Conservation (phyloP, 2,888 invertebrate genomes). For the Agriopis aurantiaria region DNA sequence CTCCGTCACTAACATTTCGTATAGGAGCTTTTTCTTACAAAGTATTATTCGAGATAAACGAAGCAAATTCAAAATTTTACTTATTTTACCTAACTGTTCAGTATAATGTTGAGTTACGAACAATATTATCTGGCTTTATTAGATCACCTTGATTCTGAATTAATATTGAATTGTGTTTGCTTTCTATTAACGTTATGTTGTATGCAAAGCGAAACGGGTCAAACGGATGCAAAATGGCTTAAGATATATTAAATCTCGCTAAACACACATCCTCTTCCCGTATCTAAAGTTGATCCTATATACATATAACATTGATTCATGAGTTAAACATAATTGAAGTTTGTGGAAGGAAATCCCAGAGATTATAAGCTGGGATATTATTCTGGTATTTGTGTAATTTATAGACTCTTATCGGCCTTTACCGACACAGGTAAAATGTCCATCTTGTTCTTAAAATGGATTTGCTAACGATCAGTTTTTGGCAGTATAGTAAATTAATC, state of each 20-base stretch:
- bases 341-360: constrained; percentile 2
- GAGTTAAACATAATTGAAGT: constrained; percentile 7
- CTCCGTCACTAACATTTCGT: constrained; percentile 5
- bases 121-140: neutral
- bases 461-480: too few relatives aligned
- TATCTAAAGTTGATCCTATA: too few relatives aligned
- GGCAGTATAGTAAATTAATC: too few relatives aligned
- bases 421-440: too few relatives aligned
- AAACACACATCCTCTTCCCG: neutral
- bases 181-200: neutral
- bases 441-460: too few relatives aligned
- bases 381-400: neutral
- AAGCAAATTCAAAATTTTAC: neutral
- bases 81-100: neutral
- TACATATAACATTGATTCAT: constrained; percentile 3
- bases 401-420: too few relatives aligned
- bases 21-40: neutral
- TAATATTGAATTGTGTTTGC: neutral
- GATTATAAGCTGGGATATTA: neutral
- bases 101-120: neutral
- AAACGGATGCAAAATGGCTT: constrained; percentile 1
- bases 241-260: neutral
- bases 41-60: constrained; percentile 1
- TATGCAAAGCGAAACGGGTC: constrained; percentile 3
- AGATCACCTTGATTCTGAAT: neutral